Conservation (phyloP, 2,888 invertebrate species). For the Biston betularia region DNA sequence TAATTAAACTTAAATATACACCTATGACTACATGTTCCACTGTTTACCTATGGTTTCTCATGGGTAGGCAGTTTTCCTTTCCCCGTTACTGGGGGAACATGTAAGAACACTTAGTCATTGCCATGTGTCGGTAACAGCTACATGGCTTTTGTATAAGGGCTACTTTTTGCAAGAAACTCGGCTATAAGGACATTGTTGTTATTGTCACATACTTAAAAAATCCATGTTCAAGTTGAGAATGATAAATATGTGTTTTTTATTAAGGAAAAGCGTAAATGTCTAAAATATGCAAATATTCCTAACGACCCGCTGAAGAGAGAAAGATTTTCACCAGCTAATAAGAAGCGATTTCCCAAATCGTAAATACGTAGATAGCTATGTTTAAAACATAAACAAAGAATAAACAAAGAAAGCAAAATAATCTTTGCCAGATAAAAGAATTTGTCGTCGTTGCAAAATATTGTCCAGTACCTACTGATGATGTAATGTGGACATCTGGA, state of each 20-base stretch:
- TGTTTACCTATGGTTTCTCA: slow-evolving; percentile 18
- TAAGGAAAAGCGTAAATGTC: too few species aligned
- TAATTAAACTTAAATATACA: neutral
- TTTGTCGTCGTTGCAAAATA: neutral
- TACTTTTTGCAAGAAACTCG: neutral
- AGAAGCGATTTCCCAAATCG: neutral
- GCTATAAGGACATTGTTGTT: too few species aligned
- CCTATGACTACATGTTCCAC: neutral
- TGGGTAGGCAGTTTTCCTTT: slow-evolving; percentile 19
- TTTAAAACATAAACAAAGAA: neutral
- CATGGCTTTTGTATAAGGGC: slow-evolving; percentile 13
- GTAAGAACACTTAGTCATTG: slow-evolving; percentile 43
- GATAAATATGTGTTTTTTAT: too few species aligned
- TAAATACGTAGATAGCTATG: neutral
- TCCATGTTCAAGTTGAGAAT: too few species aligned
- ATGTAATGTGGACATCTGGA: slow-evolving; percentile 1
- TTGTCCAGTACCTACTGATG: neutral
- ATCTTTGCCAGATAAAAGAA: neutral
- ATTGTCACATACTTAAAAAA: too few species aligned
- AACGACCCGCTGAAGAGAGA: too few species aligned
- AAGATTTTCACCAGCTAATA: neutral
- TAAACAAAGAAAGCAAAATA: neutral
- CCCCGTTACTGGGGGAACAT: slow-evolving; percentile 36
- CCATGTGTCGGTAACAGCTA: slow-evolving; percentile 19
- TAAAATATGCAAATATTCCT: too few species aligned